Percentiles rank a stretch among this genome's conserved stretches.
Conservation (phyloP, 2,888 invertebrate genomes). For the Chloroclysta siterata region DNA sequence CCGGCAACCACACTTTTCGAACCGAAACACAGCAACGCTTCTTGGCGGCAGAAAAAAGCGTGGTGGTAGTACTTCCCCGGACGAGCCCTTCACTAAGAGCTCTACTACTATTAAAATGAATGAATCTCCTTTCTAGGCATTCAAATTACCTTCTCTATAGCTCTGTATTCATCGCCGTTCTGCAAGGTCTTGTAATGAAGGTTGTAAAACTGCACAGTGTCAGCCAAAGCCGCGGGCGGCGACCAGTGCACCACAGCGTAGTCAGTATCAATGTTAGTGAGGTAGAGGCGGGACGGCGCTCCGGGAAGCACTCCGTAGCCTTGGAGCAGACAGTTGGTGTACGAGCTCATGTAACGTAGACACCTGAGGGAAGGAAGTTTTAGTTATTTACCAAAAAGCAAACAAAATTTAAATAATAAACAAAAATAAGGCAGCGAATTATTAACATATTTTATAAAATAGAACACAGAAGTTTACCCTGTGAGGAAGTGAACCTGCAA, state of each 20-base stretch:
- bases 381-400: neutral
- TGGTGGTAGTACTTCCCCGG: too few species aligned
- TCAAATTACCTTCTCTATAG: constrained; percentile 73
- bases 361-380: constrained; percentile 72
- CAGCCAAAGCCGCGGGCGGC: constrained; percentile 87
- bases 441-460: too few species aligned
- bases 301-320: constrained; percentile 93
- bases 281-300: constrained; percentile 88
- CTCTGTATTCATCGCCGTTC: constrained; percentile 82
- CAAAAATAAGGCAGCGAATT: too few species aligned
- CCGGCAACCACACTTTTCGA: too few species aligned
- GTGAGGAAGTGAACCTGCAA: too few species aligned
- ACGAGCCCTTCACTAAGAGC: too few species aligned
- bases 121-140: too few species aligned
- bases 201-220: constrained; percentile 88
- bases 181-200: constrained; percentile 85
- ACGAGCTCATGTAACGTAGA: constrained; percentile 91
- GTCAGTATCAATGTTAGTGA: constrained; percentile 90
- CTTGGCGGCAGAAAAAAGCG: too few species aligned
- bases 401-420: too few species aligned
- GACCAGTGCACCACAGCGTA: constrained; percentile 93
- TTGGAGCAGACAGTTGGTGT: constrained; percentile 92
- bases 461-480: too few species aligned
- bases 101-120: too few species aligned
- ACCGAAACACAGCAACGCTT: too few species aligned